Evolutionary conservation across 1,140 invertebrate species (phyloP).

Genomic region (Drosophila ogumai): DNA sequence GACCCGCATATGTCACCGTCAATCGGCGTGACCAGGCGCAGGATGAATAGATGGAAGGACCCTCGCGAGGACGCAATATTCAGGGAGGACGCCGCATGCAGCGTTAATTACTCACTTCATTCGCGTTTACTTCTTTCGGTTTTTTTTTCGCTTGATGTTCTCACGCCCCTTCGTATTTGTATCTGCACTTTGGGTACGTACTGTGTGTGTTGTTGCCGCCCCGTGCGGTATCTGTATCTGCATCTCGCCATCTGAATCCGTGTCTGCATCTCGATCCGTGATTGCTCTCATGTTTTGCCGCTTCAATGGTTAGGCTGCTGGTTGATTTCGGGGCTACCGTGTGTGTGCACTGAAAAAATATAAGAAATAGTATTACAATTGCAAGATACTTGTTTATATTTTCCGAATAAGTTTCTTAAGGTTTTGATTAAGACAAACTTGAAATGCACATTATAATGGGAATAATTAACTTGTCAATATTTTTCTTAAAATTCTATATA

Average conservation of each 20-base stretch:
- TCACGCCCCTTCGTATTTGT: slow-evolving; percentile 72
- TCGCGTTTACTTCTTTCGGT: slow-evolving; percentile 36
- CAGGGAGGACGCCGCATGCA: slow-evolving; percentile 70
- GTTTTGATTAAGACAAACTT: no score
- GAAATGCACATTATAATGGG: not conserved
- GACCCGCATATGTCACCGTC: slow-evolving; percentile 81
- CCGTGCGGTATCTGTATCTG: slow-evolving; percentile 54
- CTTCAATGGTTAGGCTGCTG: slow-evolving; percentile 64
- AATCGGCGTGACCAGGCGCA: slow-evolving; percentile 54
- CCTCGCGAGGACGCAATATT: slow-evolving; percentile 59
- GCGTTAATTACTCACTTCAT: slow-evolving; percentile 81
- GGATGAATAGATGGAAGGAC: slow-evolving; percentile 52
- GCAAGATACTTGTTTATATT: no score
- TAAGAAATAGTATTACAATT: no score
- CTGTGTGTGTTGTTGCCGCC: slow-evolving; percentile 6
- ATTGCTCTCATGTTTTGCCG: slow-evolving; percentile 82
- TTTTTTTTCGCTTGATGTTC: slow-evolving; percentile 52
- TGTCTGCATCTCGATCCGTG: slow-evolving; percentile 72
- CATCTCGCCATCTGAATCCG: slow-evolving; percentile 52
- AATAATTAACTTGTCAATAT: no score
- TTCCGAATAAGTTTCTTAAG: no score
- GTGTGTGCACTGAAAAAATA: slow-evolving; percentile 13
- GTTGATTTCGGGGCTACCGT: slow-evolving; percentile 28
- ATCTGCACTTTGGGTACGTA: slow-evolving; percentile 35
- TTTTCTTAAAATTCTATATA: no score